Evolutionary conservation across 2,888 invertebrate genomes (phyloP), one percentile per base, ranked within the genome.

Genomic region (Pelosia muscerda): DNA sequence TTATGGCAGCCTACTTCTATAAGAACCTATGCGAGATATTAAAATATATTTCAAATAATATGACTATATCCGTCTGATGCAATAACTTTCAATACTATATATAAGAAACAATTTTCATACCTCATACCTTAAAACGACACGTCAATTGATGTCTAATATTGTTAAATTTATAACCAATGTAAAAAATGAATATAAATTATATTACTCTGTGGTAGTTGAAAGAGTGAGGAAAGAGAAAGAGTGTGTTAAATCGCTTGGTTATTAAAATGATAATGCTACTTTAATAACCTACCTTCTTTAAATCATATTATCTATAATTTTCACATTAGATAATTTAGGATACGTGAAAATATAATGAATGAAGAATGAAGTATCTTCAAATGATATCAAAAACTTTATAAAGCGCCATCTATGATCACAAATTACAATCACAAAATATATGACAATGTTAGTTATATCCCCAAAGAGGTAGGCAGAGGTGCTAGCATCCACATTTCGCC

Each of bases 181-280:
- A 23, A 34, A 59, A 58, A 59, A 34, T 31, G 23, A 59, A 13
- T 34, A 59, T 25, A n/a, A 19, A n/a, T 8, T n/a, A 49, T 49
- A 49, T 49, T 49, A 49, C n/a, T 49, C 49, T 38, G 23, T 38
- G 4, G 38, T 2, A 38, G 19, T 5, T 59, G 59, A 38, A 38
- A 59, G 38, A 25, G 38, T 38, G 38, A n/a, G n/a, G n/a, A n/a
- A n/a, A n/a, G n/a, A n/a, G 59, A 38, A 38, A 59, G 38, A 25
- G 38, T 38, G 38, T 23, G 34, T 59, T 23, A 58, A 58, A 58
- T 22, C 19, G 15, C 22, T 59, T 59, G 58, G 34, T 23, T 34
- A 22, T 2, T 58, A 31, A 31, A 31, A 34, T 34, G 5, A 23
- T 9, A n/a, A n/a, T n/a, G n/a, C n/a, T n/a, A n/a, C n/a, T n/a